phyloP scores from a whole-genome alignment of 2,888 invertebrate genomes.

The Synergus gifuensis region DNA sequence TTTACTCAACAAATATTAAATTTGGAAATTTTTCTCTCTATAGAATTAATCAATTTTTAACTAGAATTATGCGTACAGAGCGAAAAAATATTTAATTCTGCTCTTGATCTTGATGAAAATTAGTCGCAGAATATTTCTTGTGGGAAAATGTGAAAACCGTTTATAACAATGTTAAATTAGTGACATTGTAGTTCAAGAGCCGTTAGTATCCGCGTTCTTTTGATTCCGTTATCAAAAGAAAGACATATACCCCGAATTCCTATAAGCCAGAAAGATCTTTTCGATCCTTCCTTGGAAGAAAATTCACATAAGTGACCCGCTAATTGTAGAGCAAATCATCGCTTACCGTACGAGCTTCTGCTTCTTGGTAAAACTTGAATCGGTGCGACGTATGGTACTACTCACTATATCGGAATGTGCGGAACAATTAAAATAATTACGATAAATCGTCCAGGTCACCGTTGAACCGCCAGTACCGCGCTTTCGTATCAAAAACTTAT shows the following conservation, averaged over 20 bases:
- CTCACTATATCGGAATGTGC: constrained; percentile 46
- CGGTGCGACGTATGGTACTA: constrained; percentile 41
- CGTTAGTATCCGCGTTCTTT: constrained; percentile 26
- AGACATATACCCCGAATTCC: constrained; percentile 1
- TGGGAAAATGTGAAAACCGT: neutral
- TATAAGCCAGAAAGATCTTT: constrained; percentile 5
- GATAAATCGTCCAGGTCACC: constrained; percentile 50
- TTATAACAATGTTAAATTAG: neutral
- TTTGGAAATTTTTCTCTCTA: too few species aligned
- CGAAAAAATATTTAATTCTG: too few species aligned
- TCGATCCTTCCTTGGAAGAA: neutral
- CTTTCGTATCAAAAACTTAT: constrained; percentile 23
- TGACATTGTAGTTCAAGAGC: constrained; percentile 7
- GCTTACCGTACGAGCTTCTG: neutral
- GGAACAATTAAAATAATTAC: constrained; percentile 52
- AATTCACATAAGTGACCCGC: constrained; percentile 40
- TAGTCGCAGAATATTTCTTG: neutral
- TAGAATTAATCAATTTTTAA: too few species aligned
- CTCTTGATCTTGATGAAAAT: neutral
- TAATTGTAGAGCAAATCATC: constrained; percentile 47
- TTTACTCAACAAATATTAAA: too few species aligned
- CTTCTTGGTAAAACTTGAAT: constrained; percentile 31
- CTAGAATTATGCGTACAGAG: too few species aligned
- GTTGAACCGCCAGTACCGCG: constrained; percentile 34
- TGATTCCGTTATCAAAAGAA: constrained; percentile 18